Conservation (phyloP, 2,888 invertebrate species). For the Hydrotaea cyrtoneurina region DNA sequence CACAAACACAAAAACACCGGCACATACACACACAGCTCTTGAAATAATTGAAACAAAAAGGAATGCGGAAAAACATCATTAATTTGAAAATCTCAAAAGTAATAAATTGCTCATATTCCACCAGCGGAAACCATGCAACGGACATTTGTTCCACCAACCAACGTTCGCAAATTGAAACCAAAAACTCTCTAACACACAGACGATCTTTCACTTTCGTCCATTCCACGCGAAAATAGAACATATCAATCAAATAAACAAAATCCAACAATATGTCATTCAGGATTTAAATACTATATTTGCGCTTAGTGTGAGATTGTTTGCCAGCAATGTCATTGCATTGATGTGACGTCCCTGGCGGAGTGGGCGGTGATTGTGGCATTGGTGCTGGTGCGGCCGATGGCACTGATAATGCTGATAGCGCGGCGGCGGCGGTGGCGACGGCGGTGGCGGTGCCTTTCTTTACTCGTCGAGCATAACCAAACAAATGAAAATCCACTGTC, state of each 20-base stretch:
- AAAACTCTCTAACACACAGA: neutral
- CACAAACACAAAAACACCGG: neutral
- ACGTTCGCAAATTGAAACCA: neutral
- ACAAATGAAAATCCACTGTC: slow-evolving; percentile 27
- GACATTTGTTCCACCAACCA: slow-evolving; percentile 1
- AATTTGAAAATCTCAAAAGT: slow-evolving; percentile 41
- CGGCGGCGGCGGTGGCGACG: too few relatives aligned
- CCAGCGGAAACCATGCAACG: neutral
- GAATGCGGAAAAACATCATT: slow-evolving; percentile 23
- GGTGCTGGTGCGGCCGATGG: neutral
- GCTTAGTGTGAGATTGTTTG: neutral
- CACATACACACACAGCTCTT: neutral
- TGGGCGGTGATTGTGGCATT: neutral
- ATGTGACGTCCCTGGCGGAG: neutral
- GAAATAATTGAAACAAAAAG: neutral
- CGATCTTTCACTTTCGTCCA: neutral
- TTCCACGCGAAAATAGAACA: neutral
- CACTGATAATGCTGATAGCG: too few relatives aligned
- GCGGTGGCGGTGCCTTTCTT: neutral
- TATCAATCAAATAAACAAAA: slow-evolving; percentile 55
- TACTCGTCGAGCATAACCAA: neutral
- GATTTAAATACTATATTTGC: slow-evolving; percentile 24
- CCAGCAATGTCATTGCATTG: neutral
- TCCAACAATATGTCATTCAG: slow-evolving; percentile 53
- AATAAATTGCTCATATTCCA: slow-evolving; percentile 19